Evolutionary conservation across 2,888 invertebrate species (phyloP), one percentile per base, ranked within the genome.

Genomic region (Eristalinus aeneus): DNA sequence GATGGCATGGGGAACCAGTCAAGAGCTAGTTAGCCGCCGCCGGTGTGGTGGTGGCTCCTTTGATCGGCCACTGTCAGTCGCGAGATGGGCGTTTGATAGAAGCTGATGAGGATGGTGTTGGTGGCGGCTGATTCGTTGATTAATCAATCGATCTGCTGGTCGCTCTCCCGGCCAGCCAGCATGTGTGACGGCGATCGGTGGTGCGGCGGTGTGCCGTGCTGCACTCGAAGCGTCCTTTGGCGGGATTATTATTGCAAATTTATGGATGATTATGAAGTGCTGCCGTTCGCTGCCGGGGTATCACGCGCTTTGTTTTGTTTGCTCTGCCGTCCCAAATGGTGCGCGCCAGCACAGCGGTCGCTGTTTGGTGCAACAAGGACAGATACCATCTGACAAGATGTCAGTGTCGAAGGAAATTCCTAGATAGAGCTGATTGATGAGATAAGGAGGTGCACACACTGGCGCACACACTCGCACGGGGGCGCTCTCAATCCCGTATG

Each of bases 201-300:
- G 23, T 12, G 58, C 27, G 27, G 16, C 46, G 46, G 46, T 71
- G 46, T 71, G 46, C 56, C 63, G 56, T 61, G 16, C 56, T 56
- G 78, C 72, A 80, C 77, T 86, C 27, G 54, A 10, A 78, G 71
- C 82, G 36, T 27, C 58, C 65, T 20, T 61, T 58, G 34, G 16
- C 36, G 23, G 64, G 60, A 63, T 82, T 83, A 83, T 83, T 71
- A 71, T 72, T 83, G 83, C 79, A 87, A 87, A 87, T 87, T 87
- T 87, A 87, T 87, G 83, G 83, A 72, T 60, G 83, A 83, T 87
- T 83, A 87, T 83, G 78, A 83, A 75, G 72, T 79, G 79, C 71
- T 86, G 77, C 68, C 22, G 54, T 31, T 65, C 46, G 46, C 46
- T 16, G 16, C 20, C 27, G 63, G 27, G n/a, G 63, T 39, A 16